phyloP scores from a whole-genome alignment of 2,888 invertebrate species.

The Tridacna gigas region DNA sequence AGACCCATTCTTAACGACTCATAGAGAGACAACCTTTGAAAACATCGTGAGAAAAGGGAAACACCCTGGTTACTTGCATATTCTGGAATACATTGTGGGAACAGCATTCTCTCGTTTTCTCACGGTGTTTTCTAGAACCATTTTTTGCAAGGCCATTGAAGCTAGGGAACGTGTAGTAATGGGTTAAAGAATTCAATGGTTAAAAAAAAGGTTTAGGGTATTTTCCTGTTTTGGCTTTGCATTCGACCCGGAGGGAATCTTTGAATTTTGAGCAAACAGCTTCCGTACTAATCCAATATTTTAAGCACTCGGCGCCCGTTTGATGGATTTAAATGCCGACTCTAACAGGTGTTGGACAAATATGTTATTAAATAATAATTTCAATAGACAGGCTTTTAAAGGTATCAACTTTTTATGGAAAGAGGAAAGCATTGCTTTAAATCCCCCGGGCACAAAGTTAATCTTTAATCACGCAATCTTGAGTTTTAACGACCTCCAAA shows the following conservation, averaged over 20 bases:
- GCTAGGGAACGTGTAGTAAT: too few relatives aligned
- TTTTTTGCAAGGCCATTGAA: too few relatives aligned
- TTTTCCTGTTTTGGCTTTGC: too few relatives aligned
- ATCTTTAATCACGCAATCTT: not conserved
- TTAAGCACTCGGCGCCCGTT: slow-evolving; percentile 5
- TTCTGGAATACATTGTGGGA: too few relatives aligned
- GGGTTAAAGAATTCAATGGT: too few relatives aligned
- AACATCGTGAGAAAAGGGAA: not conserved
- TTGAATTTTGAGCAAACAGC: slow-evolving; percentile 6
- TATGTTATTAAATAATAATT: slow-evolving; percentile 44
- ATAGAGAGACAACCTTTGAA: not conserved
- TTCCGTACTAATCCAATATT: slow-evolving; percentile 22
- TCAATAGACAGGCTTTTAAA: slow-evolving; percentile 41
- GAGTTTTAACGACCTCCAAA: too few relatives aligned
- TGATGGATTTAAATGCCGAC: slow-evolving; percentile 30
- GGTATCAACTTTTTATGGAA: slow-evolving; percentile 39
- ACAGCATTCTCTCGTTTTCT: not conserved
- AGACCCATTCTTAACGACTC: not conserved
- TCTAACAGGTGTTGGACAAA: slow-evolving; percentile 51
- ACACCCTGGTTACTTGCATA: not conserved
- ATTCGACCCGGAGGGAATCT: not conserved
- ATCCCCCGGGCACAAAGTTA: not conserved
- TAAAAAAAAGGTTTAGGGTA: too few relatives aligned
- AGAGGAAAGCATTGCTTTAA: slow-evolving; percentile 18
- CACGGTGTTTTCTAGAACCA: not conserved